These are phyloP conservation scores for Metellina segmentata DNA, from an alignment of 2,888 invertebrate species.

Conservation along the genomic window DNA sequence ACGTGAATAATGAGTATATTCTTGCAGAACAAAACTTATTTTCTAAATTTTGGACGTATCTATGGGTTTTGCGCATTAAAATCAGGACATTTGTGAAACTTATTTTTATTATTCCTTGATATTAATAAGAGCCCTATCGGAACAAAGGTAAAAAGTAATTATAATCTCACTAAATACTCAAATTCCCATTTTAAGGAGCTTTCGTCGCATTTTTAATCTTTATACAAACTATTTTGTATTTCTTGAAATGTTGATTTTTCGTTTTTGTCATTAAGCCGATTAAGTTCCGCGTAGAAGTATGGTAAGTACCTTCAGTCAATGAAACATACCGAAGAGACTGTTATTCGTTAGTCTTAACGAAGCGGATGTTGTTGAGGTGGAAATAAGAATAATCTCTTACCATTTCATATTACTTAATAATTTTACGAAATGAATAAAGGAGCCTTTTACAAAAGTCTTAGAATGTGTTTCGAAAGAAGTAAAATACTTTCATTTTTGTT, in stretches of 20 bases:
- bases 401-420: neutral
- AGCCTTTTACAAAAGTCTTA: neutral
- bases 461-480: neutral
- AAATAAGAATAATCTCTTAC: neutral
- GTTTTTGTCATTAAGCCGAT: slow-evolving; percentile 44
- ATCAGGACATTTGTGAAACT: neutral
- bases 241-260: neutral
- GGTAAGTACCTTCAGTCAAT: neutral
- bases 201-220: slow-evolving; percentile 43
- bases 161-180: neutral
- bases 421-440: neutral
- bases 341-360: neutral
- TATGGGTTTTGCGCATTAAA: neutral
- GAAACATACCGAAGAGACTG: neutral
- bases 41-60: too few relatives aligned
- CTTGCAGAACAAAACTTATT: too few relatives aligned
- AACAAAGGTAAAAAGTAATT: slow-evolving; percentile 11
- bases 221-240: slow-evolving; percentile 7
- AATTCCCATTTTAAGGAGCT: slow-evolving; percentile 24
- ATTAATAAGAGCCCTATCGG: neutral
- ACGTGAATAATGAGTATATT: too few relatives aligned
- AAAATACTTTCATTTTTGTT: neutral
- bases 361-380: neutral
- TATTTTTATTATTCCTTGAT: neutral
- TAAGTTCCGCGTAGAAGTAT: slow-evolving; percentile 8